phyloP scores from a whole-genome alignment of 1,140 invertebrate species.

The Cydia pomonella region DNA sequence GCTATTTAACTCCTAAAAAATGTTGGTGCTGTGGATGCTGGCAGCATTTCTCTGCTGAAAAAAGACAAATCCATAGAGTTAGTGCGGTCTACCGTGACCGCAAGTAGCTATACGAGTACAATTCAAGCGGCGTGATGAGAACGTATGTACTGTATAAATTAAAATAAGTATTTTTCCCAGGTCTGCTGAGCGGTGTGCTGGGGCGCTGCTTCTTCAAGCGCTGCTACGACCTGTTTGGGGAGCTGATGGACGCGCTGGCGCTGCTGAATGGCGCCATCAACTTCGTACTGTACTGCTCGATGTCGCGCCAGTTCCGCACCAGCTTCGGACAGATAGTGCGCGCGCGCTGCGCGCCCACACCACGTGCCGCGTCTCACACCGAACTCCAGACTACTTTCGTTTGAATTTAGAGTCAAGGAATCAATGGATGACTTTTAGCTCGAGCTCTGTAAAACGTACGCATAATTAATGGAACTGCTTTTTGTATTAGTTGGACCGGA shows the following conservation, averaged over 20 bases:
- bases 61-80: too few species aligned
- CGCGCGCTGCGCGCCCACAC: constrained; percentile 52
- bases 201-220: constrained; percentile 87
- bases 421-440: too few species aligned
- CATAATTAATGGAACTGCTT: too few species aligned
- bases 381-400: constrained; percentile 75
- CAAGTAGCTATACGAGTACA: too few species aligned
- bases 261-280: constrained; percentile 95
- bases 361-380: constrained; percentile 60
- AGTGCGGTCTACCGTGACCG: too few species aligned
- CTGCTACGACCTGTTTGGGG: constrained; percentile 90
- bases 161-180: constrained; percentile 52
- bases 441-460: too few species aligned
- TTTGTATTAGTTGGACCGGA: too few species aligned
- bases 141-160: too few species aligned
- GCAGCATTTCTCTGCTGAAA: too few species aligned
- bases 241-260: constrained; percentile 95
- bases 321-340: constrained; percentile 84
- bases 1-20: too few species aligned
- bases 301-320: constrained; percentile 94
- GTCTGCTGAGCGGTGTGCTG: constrained; percentile 86
- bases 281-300: constrained; percentile 96
- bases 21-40: too few species aligned
- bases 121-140: too few species aligned
- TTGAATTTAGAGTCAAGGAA: constrained; percentile 37